Conservation (phyloP, 2,888 invertebrate species). For the Diadromus collaris region DNA sequence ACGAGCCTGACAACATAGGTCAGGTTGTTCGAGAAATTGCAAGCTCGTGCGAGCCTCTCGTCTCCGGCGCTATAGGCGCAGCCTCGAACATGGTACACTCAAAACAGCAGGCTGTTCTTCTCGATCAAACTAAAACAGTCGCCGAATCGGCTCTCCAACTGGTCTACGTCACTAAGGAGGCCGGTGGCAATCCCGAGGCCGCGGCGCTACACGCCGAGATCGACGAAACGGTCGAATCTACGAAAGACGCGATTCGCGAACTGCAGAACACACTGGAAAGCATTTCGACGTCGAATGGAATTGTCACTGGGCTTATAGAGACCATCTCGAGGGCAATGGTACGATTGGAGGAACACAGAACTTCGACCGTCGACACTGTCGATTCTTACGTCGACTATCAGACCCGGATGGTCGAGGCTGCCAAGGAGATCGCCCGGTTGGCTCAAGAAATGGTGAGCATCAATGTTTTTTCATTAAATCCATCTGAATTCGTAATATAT, state of each 20-base stretch:
- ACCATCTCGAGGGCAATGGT: constrained; percentile 94
- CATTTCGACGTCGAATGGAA: constrained; percentile 93
- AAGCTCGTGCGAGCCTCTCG: constrained; percentile 92
- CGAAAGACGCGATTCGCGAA: constrained; percentile 91
- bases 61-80: constrained; percentile 91
- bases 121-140: constrained; percentile 97
- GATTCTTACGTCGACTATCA: constrained; percentile 97
- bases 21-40: constrained; percentile 91
- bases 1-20: constrained; percentile 96
- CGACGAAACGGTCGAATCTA: constrained; percentile 89
- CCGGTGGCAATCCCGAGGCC: constrained; percentile 97
- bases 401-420: constrained; percentile 96
- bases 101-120: constrained; percentile 90
- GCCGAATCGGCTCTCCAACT: constrained; percentile 95
- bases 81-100: constrained; percentile 95
- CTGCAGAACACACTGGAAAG: constrained; percentile 90
- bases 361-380: constrained; percentile 86
- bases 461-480: background rate
- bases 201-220: constrained; percentile 90
- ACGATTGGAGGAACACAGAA: constrained; percentile 87
- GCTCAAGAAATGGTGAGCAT: constrained; percentile 94
- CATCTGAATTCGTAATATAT: background rate
- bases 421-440: constrained; percentile 95
- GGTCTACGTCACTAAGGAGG: constrained; percentile 91
- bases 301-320: constrained; percentile 94